A percentile compares a stretch with the other conserved stretches of the same genome.
phyloP scores from a whole-genome alignment of 2,797 vertebrate species.

The Peromyscus eremicus region DNA sequence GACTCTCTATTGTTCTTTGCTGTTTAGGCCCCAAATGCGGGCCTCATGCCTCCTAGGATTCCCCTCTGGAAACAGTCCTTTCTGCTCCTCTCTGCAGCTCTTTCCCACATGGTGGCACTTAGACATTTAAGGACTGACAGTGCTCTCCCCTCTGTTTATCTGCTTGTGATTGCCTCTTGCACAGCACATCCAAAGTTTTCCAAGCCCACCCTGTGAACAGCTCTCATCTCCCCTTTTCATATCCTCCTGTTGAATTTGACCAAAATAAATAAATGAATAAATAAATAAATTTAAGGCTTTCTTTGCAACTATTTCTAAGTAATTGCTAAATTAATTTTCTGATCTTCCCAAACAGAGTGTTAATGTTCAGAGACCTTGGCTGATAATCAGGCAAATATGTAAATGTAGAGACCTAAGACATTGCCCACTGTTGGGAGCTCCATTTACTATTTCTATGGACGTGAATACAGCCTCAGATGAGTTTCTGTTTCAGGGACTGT shows the following conservation, averaged over 20 bases:
- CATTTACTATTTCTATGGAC: not conserved
- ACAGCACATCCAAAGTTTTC: not conserved
- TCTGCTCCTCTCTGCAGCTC: not conserved
- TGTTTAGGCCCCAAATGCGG: not conserved
- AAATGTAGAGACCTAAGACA: not conserved
- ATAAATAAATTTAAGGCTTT: not conserved
- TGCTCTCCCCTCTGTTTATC: not conserved
- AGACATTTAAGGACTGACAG: not conserved
- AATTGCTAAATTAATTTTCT: not conserved
- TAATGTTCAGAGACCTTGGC: not conserved
- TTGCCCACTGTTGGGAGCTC: not conserved
- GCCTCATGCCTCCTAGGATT: not conserved
- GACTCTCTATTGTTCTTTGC: not conserved
- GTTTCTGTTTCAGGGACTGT: not conserved
- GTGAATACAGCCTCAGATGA: not conserved
- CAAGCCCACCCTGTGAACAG: fast-evolving
- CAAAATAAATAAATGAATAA: not conserved
- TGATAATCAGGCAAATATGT: not conserved
- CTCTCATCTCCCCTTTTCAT: not conserved
- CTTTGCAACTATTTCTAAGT: not conserved
- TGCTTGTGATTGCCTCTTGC: not conserved
- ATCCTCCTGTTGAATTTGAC: not conserved
- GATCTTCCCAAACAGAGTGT: not conserved
- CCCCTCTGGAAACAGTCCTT: not conserved
- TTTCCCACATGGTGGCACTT: not conserved